Conservation (phyloP, 2,888 invertebrate species). For the Scelioninae gen. 1 region DNA sequence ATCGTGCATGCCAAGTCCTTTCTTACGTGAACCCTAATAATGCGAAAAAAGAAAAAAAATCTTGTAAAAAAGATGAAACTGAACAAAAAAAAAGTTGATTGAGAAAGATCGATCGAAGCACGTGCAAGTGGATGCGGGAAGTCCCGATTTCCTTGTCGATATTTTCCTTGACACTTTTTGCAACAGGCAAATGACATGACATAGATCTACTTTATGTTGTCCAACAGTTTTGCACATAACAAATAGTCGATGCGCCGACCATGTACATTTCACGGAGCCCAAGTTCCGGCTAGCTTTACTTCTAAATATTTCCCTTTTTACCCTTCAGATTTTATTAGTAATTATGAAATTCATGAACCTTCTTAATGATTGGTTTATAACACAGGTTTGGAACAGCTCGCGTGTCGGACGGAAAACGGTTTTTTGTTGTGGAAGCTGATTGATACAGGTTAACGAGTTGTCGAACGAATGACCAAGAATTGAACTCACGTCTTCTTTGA, state of each 20-base stretch:
- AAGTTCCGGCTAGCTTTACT: constrained; percentile 18
- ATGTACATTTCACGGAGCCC: constrained; percentile 19
- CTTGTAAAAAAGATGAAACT: constrained; percentile 1
- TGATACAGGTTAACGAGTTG: constrained; percentile 37
- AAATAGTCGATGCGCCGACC: constrained; percentile 32
- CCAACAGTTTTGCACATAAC: constrained; percentile 23
- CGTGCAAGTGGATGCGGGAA: constrained; percentile 42
- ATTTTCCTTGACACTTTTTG: constrained; percentile 71
- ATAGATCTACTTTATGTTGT: constrained; percentile 60
- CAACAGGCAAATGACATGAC: constrained; percentile 73
- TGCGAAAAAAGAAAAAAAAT: neutral
- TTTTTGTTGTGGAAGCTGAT: constrained; percentile 18
- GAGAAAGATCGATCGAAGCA: constrained; percentile 14
- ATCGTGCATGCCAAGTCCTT: constrained; percentile 40
- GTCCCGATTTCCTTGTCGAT: constrained; percentile 53
- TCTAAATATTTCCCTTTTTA: neutral
- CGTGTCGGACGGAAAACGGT: constrained; percentile 24
- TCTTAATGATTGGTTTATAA: no score
- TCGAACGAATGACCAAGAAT: constrained; percentile 36
- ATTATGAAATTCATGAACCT: neutral
- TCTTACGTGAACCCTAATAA: constrained; percentile 23
- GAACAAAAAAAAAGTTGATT: constrained; percentile 13
- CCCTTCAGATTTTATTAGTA: neutral
- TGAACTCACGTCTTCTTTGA: constrained; percentile 54
- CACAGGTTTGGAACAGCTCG: constrained; percentile 2